phyloP scores from a whole-genome alignment of 92 coral and sea anemone species.

The Zoanthus gigantus region DNA sequence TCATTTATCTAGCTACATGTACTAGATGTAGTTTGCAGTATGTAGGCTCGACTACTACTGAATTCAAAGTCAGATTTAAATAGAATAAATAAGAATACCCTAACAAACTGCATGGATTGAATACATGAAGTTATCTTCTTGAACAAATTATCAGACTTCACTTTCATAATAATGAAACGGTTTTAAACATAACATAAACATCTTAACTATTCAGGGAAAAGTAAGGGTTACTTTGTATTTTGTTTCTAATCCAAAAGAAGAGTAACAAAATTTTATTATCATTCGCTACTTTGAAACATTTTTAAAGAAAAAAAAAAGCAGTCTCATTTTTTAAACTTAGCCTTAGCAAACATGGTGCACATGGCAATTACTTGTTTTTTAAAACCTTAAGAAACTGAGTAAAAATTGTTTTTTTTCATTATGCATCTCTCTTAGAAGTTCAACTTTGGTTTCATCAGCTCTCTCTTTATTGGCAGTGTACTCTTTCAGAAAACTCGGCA shows the following conservation, averaged over 20 bases:
- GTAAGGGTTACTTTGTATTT: background rate
- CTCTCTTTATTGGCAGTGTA: constrained; percentile 57
- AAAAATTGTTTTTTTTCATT: constrained; percentile 50
- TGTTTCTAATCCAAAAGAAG: background rate
- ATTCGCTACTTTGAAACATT: background rate
- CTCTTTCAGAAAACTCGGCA: constrained; percentile 45
- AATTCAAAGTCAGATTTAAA: too few relatives aligned
- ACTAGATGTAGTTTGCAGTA: too few relatives aligned
- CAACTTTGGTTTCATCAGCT: constrained; percentile 53
- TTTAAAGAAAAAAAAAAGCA: background rate
- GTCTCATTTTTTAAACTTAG: background rate
- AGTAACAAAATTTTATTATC: background rate
- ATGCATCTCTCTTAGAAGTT: constrained; percentile 51
- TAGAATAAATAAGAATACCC: background rate
- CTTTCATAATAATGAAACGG: background rate
- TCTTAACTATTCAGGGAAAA: background rate
- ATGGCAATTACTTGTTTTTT: constrained; percentile 8
- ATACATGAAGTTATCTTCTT: too few relatives aligned
- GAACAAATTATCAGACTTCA: background rate
- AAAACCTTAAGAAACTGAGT: constrained; percentile 55
- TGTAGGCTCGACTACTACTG: too few relatives aligned
- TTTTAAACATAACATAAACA: background rate
- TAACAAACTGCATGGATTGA: background rate
- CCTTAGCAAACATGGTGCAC: background rate
- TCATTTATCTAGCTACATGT: too few relatives aligned